Conservation (phyloP, 2,888 invertebrate genomes). For the Lomographa bimaculata region DNA sequence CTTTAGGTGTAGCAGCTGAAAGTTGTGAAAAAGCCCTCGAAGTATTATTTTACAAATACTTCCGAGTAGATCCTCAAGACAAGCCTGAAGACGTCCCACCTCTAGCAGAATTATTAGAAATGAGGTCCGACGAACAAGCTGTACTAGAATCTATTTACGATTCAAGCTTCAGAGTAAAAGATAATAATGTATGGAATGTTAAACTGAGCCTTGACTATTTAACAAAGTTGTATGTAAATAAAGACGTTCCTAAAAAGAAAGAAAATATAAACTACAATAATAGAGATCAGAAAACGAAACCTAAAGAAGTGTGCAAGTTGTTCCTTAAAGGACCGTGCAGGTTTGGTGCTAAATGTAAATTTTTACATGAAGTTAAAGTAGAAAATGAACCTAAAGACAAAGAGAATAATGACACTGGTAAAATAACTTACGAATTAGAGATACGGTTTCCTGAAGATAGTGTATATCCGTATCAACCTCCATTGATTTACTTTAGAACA, state of each 20-base stretch:
- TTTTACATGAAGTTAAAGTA: constrained; percentile 85
- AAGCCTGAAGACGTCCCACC: constrained; percentile 69
- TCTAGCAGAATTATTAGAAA: constrained; percentile 83
- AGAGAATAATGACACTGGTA: constrained; percentile 56
- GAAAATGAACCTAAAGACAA: constrained; percentile 48
- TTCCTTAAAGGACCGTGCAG: constrained; percentile 87
- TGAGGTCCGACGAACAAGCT: constrained; percentile 88
- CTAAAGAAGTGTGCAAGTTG: constrained; percentile 85
- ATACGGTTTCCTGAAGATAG: constrained; percentile 88
- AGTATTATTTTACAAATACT: constrained; percentile 89
- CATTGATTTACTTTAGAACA: constrained; percentile 87
- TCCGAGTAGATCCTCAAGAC: constrained; percentile 68
- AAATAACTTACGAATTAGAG: constrained; percentile 86
- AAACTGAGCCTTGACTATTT: constrained; percentile 87
- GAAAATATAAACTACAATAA: constrained; percentile 65
- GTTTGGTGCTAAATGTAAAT: constrained; percentile 89
- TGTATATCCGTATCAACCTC: constrained; percentile 89
- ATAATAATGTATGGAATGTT: constrained; percentile 89
- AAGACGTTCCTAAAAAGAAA: constrained; percentile 70
- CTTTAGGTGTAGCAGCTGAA: constrained; percentile 86
- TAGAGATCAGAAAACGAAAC: constrained; percentile 67
- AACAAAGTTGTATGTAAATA: constrained; percentile 79
- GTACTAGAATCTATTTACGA: constrained; percentile 92
- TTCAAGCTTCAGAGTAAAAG: constrained; percentile 86
- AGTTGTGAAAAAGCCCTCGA: constrained; percentile 89